phyloP scores from a whole-genome alignment of 2,113 vertebrate genomes.

The Scalopus aquaticus region DNA sequence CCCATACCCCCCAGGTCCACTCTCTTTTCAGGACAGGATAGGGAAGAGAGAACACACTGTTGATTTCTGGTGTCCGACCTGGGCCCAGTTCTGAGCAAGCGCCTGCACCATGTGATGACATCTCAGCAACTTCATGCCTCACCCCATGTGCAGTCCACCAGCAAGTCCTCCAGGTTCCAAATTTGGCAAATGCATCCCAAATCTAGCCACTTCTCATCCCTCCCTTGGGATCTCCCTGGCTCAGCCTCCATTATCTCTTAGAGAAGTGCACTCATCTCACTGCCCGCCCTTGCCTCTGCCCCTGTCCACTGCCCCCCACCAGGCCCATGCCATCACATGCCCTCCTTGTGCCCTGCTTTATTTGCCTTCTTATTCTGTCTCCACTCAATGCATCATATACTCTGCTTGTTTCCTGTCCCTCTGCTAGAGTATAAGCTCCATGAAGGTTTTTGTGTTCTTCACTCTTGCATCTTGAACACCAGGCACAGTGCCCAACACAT shows the following conservation, averaged over 20 bases:
- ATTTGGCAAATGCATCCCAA: background rate
- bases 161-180: background rate
- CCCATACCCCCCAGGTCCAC: background rate
- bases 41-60: background rate
- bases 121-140: background rate
- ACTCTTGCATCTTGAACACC: background rate
- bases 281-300: no score
- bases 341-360: background rate
- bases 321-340: background rate
- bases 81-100: background rate
- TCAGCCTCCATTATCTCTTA: background rate
- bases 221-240: accelerated
- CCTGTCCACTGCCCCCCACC: background rate
- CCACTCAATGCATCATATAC: background rate
- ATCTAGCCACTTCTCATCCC: background rate
- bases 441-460: background rate
- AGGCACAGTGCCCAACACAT: background rate
- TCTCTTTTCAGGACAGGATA: background rate
- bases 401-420: background rate
- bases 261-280: background rate
- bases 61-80: background rate
- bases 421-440: background rate
- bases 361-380: background rate
- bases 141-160: background rate
- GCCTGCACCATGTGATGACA: background rate